Percentiles rank a stretch among this genome's conserved stretches.
Evolutionary conservation across 2,888 invertebrate species (phyloP).

Genomic region (Drosophila affinis): DNA sequence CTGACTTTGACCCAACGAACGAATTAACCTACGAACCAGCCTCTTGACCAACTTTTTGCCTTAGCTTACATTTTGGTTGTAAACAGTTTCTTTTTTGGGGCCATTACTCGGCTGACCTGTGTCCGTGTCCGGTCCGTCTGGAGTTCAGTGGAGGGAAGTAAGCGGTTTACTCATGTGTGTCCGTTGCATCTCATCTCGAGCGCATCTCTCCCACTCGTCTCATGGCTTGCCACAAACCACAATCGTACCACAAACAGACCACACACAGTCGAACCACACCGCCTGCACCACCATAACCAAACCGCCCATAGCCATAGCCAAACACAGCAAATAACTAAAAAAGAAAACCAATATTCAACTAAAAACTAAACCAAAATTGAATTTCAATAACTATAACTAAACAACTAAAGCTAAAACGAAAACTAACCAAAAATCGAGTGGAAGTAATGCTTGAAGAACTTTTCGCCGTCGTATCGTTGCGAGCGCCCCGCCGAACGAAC

Average conservation of each 20-base stretch:
- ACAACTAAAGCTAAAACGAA: not conserved
- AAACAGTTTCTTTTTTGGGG: conserved; percentile 8
- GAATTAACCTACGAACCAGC: conserved; percentile 33
- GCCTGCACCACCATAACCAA: conserved; percentile 29
- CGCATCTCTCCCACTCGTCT: conserved; percentile 34
- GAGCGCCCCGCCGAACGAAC: conserved; percentile 33
- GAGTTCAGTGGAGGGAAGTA: conserved; percentile 8
- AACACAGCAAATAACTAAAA: conserved; percentile 13
- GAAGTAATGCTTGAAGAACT: not conserved
- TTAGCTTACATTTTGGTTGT: conserved; percentile 46
- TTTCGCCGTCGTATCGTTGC: conserved; percentile 31
- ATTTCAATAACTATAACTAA: conserved; percentile 11
- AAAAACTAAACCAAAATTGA: conserved; percentile 11
- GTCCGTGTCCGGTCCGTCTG: not conserved
- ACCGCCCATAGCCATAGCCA: conserved; percentile 24
- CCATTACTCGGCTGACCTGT: not conserved
- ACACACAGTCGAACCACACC: conserved; percentile 45
- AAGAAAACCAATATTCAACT: conserved; percentile 18
- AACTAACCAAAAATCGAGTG: conserved; percentile 15
- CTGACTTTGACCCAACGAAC: conserved; percentile 16
- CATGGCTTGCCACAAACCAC: conserved; percentile 47
- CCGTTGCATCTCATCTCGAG: conserved; percentile 66
- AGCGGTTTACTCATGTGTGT: conserved; percentile 44
- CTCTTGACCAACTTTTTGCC: conserved; percentile 42
- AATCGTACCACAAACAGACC: conserved; percentile 37